Evolutionary conservation across 1,140 invertebrate genomes (phyloP).

Genomic region (Diorhabda carinulata): DNA sequence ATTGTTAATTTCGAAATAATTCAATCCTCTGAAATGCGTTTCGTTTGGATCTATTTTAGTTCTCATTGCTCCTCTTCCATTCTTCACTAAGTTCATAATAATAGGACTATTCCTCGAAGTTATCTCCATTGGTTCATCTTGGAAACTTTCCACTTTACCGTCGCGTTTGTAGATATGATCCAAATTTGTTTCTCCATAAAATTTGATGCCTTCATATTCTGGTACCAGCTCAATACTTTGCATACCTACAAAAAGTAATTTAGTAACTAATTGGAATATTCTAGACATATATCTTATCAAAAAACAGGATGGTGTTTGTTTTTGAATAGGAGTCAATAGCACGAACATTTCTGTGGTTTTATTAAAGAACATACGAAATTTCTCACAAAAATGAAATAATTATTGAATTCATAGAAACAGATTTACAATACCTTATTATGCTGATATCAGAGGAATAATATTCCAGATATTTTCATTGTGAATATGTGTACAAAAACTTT

Average conservation of each 20-base stretch:
- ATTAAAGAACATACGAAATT: too few species aligned
- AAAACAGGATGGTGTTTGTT: too few species aligned
- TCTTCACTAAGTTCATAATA: conserved; percentile 53
- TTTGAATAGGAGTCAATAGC: too few species aligned
- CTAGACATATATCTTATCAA: not conserved
- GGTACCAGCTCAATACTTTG: conserved; percentile 81
- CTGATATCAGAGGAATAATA: too few species aligned
- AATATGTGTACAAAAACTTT: too few species aligned
- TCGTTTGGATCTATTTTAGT: conserved; percentile 57
- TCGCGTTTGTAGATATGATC: conserved; percentile 63
- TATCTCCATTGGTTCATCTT: conserved; percentile 67
- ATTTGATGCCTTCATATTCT: conserved; percentile 70
- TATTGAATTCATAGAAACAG: too few species aligned
- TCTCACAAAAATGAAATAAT: too few species aligned
- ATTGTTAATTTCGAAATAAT: conserved; percentile 57
- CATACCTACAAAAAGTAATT: conserved; percentile 53
- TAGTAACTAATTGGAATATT: not conserved
- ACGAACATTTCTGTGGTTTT: too few species aligned
- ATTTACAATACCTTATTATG: too few species aligned
- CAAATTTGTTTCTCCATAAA: conserved; percentile 75
- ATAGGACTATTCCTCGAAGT: conserved; percentile 61
- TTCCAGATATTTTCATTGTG: too few species aligned
- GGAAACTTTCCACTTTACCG: conserved; percentile 68
- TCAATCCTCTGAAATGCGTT: conserved; percentile 63
- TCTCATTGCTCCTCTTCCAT: conserved; percentile 48